Conservation (phyloP, 2,888 invertebrate genomes). For the Brenthis ino region DNA sequence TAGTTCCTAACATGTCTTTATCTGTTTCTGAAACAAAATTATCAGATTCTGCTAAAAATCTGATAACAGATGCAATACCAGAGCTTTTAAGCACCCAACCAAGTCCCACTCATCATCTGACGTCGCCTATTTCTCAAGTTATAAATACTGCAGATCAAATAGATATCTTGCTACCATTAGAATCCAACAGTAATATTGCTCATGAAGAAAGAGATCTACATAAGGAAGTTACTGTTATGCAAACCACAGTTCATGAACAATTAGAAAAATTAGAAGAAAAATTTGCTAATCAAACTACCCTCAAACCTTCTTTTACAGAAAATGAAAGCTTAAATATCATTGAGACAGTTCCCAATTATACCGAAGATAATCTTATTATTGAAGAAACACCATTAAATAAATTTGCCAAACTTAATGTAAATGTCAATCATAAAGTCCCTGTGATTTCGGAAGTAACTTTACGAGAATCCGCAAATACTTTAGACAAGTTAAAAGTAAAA, state of each 20-base stretch:
- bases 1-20: conserved; percentile 84
- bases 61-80: conserved; percentile 62
- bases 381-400: conserved; percentile 61
- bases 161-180: conserved; percentile 50
- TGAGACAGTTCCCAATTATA: conserved; percentile 66
- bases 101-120: conserved; percentile 62
- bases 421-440: conserved; percentile 77
- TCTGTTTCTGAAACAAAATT: conserved; percentile 84
- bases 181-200: conserved; percentile 55
- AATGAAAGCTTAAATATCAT: conserved; percentile 84
- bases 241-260: conserved; percentile 77
- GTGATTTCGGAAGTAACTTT: conserved; percentile 72
- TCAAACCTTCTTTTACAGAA: conserved; percentile 79
- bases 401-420: conserved; percentile 78
- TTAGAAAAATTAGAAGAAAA: conserved; percentile 76
- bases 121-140: conserved; percentile 69
- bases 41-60: conserved; percentile 84
- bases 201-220: conserved; percentile 60
- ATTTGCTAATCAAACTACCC: conserved; percentile 78
- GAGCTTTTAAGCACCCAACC: conserved; percentile 51
- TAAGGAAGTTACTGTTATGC: conserved; percentile 66
- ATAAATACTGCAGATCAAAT: conserved; percentile 70
- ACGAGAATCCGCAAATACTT: conserved; percentile 55
- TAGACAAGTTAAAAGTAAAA: conserved; percentile 51
- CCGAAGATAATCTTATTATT: conserved; percentile 76